phyloP scores from a whole-genome alignment of 2,113 vertebrate species.

The Mesitornis unicolor region DNA sequence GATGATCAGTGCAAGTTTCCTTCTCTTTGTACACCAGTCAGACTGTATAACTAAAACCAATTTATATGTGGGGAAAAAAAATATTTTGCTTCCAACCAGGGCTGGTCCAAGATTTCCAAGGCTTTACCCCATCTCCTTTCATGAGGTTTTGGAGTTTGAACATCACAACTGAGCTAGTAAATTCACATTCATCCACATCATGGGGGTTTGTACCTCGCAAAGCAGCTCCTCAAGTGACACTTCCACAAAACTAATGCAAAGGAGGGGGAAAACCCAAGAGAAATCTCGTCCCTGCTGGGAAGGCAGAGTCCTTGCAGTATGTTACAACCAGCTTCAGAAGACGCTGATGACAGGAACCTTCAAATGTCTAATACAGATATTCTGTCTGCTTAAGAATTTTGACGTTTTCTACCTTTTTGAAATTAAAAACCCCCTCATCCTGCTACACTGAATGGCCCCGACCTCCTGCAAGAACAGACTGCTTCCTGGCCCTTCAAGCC shows the following conservation, averaged over 20 bases:
- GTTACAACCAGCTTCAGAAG: not conserved
- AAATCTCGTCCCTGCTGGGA: not conserved
- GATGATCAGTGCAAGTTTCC: not conserved
- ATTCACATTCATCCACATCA: not conserved
- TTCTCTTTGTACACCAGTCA: not conserved
- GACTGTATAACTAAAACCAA: not conserved
- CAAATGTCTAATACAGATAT: not conserved
- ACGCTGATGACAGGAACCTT: not conserved
- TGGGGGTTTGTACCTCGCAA: not conserved
- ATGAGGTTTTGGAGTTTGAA: not conserved
- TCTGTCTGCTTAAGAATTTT: not conserved
- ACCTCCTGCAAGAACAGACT: rapidly evolving
- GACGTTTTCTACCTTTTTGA: not conserved
- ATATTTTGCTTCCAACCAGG: not conserved
- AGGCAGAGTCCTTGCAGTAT: not conserved
- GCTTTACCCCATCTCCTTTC: not conserved
- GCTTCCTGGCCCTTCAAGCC: not conserved
- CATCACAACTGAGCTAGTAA: not conserved
- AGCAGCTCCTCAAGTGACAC: not conserved
- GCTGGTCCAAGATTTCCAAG: not conserved
- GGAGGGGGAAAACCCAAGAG: not conserved
- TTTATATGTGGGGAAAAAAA: rapidly evolving
- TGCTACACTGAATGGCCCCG: not conserved
- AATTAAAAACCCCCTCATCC: not conserved
- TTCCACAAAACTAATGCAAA: not conserved